These are phyloP conservation scores for Guaruba guarouba DNA, from an alignment of 2,113 vertebrate genomes.

Conservation along the genomic window DNA sequence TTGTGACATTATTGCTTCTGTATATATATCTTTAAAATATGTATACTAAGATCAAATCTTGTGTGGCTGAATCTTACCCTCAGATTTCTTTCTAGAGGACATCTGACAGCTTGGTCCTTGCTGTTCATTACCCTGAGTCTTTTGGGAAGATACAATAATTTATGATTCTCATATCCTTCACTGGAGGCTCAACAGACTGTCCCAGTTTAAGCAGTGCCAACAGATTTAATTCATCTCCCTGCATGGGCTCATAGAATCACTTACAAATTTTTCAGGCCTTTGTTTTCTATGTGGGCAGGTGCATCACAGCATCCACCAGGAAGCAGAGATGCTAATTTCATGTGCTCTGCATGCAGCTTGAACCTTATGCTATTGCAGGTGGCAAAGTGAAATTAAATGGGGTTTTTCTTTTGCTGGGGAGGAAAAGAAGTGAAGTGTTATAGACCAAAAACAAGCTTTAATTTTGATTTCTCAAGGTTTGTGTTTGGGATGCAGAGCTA, in stretches of 20 bases:
- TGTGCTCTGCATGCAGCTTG: constrained; percentile 12
- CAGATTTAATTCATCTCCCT: constrained; percentile 42
- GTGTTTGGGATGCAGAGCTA: constrained; percentile 90
- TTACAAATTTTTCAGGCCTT: constrained; percentile 35
- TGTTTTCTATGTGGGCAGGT: constrained; percentile 44
- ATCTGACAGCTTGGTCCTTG: background rate
- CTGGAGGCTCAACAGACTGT: constrained; percentile 35
- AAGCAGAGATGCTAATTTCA: constrained; percentile 46
- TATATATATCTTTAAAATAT: background rate
- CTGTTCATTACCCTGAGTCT: background rate
- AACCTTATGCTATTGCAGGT: constrained; percentile 42
- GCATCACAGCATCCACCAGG: constrained; percentile 56
- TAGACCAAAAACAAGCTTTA: constrained; percentile 53
- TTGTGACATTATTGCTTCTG: background rate
- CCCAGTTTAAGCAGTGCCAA: background rate
- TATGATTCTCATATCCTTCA: constrained; percentile 8
- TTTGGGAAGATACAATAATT: background rate
- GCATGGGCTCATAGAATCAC: constrained; percentile 22
- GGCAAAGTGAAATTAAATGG: constrained; percentile 31
- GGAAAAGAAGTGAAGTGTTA: background rate
- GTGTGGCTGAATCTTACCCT: background rate
- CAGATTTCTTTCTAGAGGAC: background rate
- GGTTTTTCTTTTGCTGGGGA: background rate
- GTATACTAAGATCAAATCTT: background rate
- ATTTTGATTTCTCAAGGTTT: constrained; percentile 83